Conservation (phyloP, 2,888 invertebrate genomes). For the Mactromeris polynyma region DNA sequence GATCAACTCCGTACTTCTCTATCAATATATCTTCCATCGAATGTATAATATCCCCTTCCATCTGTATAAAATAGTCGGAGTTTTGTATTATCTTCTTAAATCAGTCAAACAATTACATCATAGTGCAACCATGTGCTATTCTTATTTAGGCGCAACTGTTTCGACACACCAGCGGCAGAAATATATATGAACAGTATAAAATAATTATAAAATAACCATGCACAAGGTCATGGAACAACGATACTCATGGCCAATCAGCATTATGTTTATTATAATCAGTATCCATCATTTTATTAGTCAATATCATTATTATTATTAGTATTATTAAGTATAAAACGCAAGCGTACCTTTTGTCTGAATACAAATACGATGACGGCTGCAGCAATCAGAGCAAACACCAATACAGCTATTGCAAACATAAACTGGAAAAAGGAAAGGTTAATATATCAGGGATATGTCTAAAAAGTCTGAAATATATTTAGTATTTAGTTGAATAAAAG, state of each 20-base stretch:
- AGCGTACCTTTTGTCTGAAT: constrained; percentile 73
- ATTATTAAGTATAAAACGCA: background rate
- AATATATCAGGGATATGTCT: background rate
- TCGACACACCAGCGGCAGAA: too few species aligned
- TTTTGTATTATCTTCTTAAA: too few species aligned
- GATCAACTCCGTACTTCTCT: constrained; percentile 72
- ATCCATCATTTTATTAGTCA: background rate
- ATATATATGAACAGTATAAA: too few species aligned
- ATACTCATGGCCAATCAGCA: too few species aligned
- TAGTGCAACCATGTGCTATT: too few species aligned
- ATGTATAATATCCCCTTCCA: constrained; percentile 66
- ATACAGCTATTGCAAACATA: constrained; percentile 63
- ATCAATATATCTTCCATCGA: constrained; percentile 72
- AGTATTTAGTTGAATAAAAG: too few species aligned
- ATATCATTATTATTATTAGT: background rate
- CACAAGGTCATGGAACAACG: too few species aligned
- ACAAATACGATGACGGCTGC: constrained; percentile 72
- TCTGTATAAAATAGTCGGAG: too few species aligned
- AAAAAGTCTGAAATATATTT: background rate
- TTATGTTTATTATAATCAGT: too few species aligned
- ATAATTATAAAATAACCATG: too few species aligned
- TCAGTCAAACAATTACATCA: too few species aligned
- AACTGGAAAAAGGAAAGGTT: constrained; percentile 65
- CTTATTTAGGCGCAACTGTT: too few species aligned
- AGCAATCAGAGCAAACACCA: constrained; percentile 69